These are phyloP conservation scores for Lepidocolaptes lacrymiger DNA, from an alignment of 2,797 vertebrate genomes.

Conservation along the genomic window DNA sequence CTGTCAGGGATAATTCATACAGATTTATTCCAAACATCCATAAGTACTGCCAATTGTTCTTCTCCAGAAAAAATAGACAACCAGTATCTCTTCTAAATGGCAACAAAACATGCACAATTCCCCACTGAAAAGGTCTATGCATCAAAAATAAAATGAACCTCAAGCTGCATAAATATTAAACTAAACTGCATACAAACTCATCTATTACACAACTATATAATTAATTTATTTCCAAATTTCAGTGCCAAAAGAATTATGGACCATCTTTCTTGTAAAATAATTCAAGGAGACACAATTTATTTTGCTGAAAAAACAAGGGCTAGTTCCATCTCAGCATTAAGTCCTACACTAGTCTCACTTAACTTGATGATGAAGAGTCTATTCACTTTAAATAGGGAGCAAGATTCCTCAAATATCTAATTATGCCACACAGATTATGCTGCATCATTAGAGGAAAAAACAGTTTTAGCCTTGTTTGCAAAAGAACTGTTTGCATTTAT, in stretches of 20 bases:
- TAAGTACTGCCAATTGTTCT: not conserved
- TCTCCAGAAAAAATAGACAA: not conserved
- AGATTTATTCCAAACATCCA: conserved; percentile 24
- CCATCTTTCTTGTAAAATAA: not conserved
- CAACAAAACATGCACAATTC: not conserved
- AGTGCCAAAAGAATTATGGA: not conserved
- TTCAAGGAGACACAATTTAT: not conserved
- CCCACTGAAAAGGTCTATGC: not conserved
- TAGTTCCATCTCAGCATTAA: not conserved
- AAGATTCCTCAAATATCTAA: not conserved
- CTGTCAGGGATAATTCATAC: not conserved
- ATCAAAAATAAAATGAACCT: conserved; percentile 2
- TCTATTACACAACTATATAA: not conserved
- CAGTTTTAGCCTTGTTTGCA: not conserved
- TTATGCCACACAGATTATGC: not conserved
- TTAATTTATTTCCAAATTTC: not conserved
- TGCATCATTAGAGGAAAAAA: not conserved
- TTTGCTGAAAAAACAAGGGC: not conserved
- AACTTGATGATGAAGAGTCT: not conserved
- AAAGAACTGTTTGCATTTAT: not conserved
- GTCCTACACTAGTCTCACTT: not conserved
- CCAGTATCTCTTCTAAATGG: not conserved
- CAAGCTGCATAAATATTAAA: conserved; percentile 3
- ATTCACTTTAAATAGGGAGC: not conserved
- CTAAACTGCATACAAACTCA: not conserved